Base-by-base conservation (phyloP, 2,888 invertebrate species). In the Eurytoma californica region DNA sequence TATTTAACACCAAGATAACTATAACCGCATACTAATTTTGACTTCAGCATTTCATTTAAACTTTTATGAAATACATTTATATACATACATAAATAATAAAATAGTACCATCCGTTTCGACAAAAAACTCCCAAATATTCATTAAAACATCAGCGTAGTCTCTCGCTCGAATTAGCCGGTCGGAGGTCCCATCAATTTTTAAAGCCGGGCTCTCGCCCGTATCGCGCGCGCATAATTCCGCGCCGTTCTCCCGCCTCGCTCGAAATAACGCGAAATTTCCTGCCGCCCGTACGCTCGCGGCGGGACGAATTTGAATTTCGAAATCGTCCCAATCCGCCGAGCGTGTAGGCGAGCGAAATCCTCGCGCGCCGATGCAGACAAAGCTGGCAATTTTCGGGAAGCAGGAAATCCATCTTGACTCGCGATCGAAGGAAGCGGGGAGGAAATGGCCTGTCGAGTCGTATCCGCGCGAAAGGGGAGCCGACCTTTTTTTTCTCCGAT, bases 261-360 rank as follows among this genome's bases (percentile, higher is more conserved):
- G 65, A 53, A 72, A 72, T 77, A 72, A 66, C 66, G 20, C 66
- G 72, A 58, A 70, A 77, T 77, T 65, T 53, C 66, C 51, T 49
- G 57, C 55, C 55, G 16, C 61, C 18, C n/a, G 60, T 65, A 9
- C 20, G 57, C 51, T 24, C 68, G 28, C 9, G 24, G 24, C 13
- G 18, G 72, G 72, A 28, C 53, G 66, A 79, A 75, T 79, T 66
- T 79, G 55, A 79, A 79, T 79, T 75, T 75, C 67, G 55, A 75
- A 79, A 75, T 79, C 66, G 73, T 58, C 24, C 65, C 74, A 65
- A 79, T 79, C 69, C 49, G 30, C 58, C 24, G 67, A 16, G 61
- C 18, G n/a, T 51, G 28, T n/a, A 47, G 9, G 73, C 51, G 20
- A 18, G 24, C 55, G 49, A 18, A 55, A 28, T 39, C 28, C 39